Base-by-base conservation (phyloP, 2,797 vertebrate species). In the Hipposideros larvatus region DNA sequence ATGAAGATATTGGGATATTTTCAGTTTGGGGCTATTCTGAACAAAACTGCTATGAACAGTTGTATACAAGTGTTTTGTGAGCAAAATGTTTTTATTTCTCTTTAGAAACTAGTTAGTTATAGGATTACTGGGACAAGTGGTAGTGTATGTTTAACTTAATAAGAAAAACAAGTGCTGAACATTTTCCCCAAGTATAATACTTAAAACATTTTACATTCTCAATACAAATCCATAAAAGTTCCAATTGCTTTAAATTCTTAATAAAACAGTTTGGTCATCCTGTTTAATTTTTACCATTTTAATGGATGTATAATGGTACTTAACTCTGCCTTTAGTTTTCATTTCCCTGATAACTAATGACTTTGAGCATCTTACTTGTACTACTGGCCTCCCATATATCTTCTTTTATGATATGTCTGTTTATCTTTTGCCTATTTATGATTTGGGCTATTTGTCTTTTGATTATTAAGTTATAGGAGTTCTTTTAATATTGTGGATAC, bases 81-180 rank as follows among this genome's bases (percentile, higher is more conserved):
- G 31, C 14, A 87, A 87, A 87, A 87, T 80, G 2, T 51, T 92
- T 93, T 74, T 31, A 75, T 80, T 94, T 95, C 21, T 59, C 9
- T 84, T 87, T 87, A 79, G 55, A 92, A 95, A 61, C 41, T 73
- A 59, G 21, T 95, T 83, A 75, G 31, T 28, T 66, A 22, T 85
- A 87, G 41, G 84, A 84, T 75, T 80, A 65, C 22, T 57, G 5
- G 15, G 24, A 68, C 24, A 80, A 53, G 5, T 48, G 16, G 4
- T 61, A 75, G 37, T 21, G 8, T 61, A 73, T 73, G 7, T 41
- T 93, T 93, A 87, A 70, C 26, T 86, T 85, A n/a, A 91, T 46
- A 26, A 26, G 53, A 22, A 63, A 57, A 68, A 80, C 63, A 71
- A 24, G 4, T 53, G 7, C 26, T 34, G 6, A 70, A 82, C 2